Evolutionary conservation across 2,113 vertebrate genomes (phyloP).

Genomic region (Romanogobio albipinnatus): DNA sequence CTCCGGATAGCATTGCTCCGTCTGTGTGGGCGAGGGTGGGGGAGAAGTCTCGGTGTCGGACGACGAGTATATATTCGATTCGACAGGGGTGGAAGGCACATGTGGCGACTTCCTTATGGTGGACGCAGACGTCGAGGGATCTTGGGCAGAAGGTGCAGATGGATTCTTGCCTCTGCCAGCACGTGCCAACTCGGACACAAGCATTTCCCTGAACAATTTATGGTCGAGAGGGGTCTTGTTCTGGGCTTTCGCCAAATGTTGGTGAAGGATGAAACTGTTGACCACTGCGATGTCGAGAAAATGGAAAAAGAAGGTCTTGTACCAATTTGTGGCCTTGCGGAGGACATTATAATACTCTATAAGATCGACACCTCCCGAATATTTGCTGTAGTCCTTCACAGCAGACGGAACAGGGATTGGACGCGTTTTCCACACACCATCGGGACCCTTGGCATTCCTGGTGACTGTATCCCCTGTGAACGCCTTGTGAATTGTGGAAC

Average conservation of each 20-base stretch:
- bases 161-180: background rate
- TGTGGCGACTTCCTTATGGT: background rate
- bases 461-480: background rate
- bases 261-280: conserved; percentile 41
- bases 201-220: conserved; percentile 16
- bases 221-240: background rate
- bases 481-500: conserved; percentile 42
- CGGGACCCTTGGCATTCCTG: background rate
- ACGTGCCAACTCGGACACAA: conserved; percentile 1
- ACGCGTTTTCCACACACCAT: background rate
- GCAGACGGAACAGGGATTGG: conserved; percentile 8
- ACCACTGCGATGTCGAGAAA: conserved; percentile 48
- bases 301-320: conserved; percentile 45
- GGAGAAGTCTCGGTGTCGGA: background rate
- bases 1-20: conserved; percentile 4
- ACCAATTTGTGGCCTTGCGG: conserved; percentile 46
- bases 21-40: background rate
- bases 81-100: background rate
- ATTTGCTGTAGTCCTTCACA: conserved; percentile 24
- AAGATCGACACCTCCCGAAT: conserved; percentile 18
- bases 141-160: too few species aligned
- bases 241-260: background rate
- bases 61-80: background rate
- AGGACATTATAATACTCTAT: conserved; percentile 37
- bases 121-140: background rate